A percentile compares a stretch with the other conserved stretches of the same genome.
Conservation (phyloP, 2,888 invertebrate species). For the Andrena fulva region DNA sequence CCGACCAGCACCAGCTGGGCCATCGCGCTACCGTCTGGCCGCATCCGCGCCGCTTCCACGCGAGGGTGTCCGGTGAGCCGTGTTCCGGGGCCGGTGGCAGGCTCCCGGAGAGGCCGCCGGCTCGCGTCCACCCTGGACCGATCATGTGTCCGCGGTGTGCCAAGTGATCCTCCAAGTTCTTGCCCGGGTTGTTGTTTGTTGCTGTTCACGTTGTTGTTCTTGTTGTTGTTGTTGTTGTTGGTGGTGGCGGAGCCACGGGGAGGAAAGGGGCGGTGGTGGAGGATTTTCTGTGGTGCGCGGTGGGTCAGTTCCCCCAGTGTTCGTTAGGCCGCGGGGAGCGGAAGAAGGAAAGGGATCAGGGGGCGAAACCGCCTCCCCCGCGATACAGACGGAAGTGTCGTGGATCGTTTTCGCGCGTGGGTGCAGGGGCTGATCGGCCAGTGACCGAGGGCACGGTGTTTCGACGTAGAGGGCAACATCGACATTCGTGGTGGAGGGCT, state of each 20-base stretch:
- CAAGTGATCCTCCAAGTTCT: constrained; percentile 29
- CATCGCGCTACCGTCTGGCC: constrained; percentile 10
- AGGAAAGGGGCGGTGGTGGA: too few species aligned
- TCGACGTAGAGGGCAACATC: constrained; percentile 37
- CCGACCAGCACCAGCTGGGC: constrained; percentile 34
- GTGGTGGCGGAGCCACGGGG: background rate
- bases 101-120: constrained; percentile 60
- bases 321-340: background rate
- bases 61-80: constrained; percentile 59
- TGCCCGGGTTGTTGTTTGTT: background rate
- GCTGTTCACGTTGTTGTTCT: background rate
- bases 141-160: constrained; percentile 51
- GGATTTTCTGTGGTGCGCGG: too few species aligned
- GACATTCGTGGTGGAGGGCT: constrained; percentile 82
- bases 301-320: background rate
- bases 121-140: constrained; percentile 43
- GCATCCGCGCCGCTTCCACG: constrained; percentile 20
- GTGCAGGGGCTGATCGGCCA: background rate
- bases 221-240: constrained; percentile 4
- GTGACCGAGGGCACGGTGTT: constrained; percentile 37
- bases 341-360: too few species aligned
- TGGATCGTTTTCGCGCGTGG: too few species aligned
- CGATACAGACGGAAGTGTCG: too few species aligned
- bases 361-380: too few species aligned
- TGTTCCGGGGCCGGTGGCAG: constrained; percentile 60